Base-by-base conservation (phyloP, 2,888 invertebrate genomes). In the Pemphredon lugubris region DNA sequence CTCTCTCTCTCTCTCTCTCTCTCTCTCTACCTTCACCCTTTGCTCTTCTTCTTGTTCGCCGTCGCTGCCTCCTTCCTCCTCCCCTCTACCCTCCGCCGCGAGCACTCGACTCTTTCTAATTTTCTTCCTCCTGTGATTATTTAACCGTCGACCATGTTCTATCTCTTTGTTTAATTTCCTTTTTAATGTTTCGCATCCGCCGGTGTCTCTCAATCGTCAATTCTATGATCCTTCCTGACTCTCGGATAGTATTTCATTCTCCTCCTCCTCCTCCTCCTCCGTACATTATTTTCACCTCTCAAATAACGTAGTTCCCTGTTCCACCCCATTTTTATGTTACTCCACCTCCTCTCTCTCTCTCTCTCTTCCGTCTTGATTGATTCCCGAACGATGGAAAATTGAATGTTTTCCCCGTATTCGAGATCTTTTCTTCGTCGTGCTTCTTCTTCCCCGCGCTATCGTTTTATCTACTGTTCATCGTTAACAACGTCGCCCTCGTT, bases 1-100 rank as follows among this genome's bases (percentile, higher is more conserved):
- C 76, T 81, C 81, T 65, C 64, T 54, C 44, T 53, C 55, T 39
- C 34, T 47, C 13, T 34, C n/a, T n/a, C n/a, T n/a, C n/a, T n/a
- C n/a, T n/a, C n/a, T 32, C 7, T 50, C 26, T 18, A 30, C 2
- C 14, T 26, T 42, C 47, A 39, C 7, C 55, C 23, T 26, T 14
- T 70, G 47, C 61, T 66, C 51, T 68, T 66, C 72, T 58, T 53
- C 57, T 18, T 37, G 48, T 48, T 30, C 37, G 37, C 34, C 18
- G 30, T 42, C 48, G 30, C 54, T 61, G 55, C 72, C 64, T 60
- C 64, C 60, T 34, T 48, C 48, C 61, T 48, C 37, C 20, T 18
- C 39, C 23, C n/a, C n/a, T n/a, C n/a, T n/a, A n/a, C 53, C 48
- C 61, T 48, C 37, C 20, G 16, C 39, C 23, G 9, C 30, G 26